Evolutionary conservation across 2,113 vertebrate species (phyloP), one percentile per base, ranked within the genome.

Genomic region (Scytalopus superciliaris): DNA sequence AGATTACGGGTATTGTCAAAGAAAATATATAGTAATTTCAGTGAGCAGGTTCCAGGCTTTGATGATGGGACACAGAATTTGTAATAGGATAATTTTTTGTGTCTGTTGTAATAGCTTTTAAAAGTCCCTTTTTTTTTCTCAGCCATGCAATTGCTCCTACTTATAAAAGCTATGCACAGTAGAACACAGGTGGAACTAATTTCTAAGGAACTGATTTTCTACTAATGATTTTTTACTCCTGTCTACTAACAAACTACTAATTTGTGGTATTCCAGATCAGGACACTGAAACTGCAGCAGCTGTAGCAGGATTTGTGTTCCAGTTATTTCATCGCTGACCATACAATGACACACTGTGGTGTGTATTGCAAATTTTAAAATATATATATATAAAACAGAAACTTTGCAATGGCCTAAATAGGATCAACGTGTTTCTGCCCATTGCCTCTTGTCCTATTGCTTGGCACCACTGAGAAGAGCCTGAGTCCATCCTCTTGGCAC

Each of bases 371-470:
- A 39, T 19, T 52, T 47, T 22, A n/a, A n/a, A n/a, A n/a, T n/a
- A n/a, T n/a, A n/a, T 19, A 7, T 40, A 11, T 40, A 9, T 47
- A 49, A 77, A 75, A 73, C 17, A 47, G 33, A 25, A 28, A 68
- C 33, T 27, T 6, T 55, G 35, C 5, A 59, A 10, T 33, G 3
- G 33, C 27, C 21, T 68, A 19, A 75, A 35, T 10, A 44, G 14
- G 37, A 49, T 53, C 37, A 19, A 28, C 14, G 15, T 57, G n/a
- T 60, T 68, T 47, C 16, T 82, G 7, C 9, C 24, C 0, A 0
- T 22, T 68, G 39, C 16, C 19, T 82, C 53, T 52, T 45, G 9
- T 45, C 9, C 53, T n/a, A 7, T 7, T 30, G 28, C 37, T 30
- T 45, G 28, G 33, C 28, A 39, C n/a, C 39, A 45, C 19, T 6